phyloP scores from a whole-genome alignment of 1,140 invertebrate genomes.

The Lethrus apterus region DNA sequence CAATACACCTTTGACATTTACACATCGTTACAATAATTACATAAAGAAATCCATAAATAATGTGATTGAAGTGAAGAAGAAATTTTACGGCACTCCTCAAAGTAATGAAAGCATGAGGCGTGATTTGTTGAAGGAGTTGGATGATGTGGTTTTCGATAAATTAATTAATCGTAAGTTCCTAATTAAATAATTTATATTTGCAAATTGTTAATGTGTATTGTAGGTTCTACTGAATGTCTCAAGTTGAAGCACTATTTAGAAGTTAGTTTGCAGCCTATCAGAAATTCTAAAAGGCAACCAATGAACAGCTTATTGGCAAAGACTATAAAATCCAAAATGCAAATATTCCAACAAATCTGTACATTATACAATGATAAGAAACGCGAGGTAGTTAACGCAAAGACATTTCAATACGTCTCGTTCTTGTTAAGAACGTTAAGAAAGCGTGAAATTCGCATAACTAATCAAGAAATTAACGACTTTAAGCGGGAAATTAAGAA shows the following conservation, averaged over 20 bases:
- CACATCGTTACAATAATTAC: constrained; percentile 51
- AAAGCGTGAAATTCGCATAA: constrained; percentile 40
- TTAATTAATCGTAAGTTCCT: too few relatives aligned
- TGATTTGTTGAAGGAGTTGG: too few relatives aligned
- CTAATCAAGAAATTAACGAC: constrained; percentile 39
- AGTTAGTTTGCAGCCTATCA: constrained; percentile 10
- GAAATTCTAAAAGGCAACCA: constrained; percentile 16
- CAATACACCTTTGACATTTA: constrained; percentile 53
- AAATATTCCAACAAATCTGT: constrained; percentile 20
- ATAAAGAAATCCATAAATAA: constrained; percentile 49
- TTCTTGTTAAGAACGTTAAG: constrained; percentile 16
- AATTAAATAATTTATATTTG: too few relatives aligned
- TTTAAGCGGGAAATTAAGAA: constrained; percentile 30
- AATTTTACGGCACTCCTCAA: constrained; percentile 43
- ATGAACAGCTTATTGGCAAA: constrained; percentile 24
- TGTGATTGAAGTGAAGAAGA: constrained; percentile 51
- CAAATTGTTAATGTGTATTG: too few relatives aligned
- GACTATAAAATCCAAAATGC: constrained; percentile 23
- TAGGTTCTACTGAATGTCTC: too few relatives aligned
- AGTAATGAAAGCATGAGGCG: too few relatives aligned
- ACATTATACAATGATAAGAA: constrained; percentile 11
- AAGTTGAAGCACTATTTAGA: too few relatives aligned
- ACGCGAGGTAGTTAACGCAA: too few relatives aligned
- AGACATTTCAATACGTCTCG: neutral
- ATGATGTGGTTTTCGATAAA: too few relatives aligned